phyloP scores from a whole-genome alignment of 1,140 invertebrate species.

The Achatina immaculata region DNA sequence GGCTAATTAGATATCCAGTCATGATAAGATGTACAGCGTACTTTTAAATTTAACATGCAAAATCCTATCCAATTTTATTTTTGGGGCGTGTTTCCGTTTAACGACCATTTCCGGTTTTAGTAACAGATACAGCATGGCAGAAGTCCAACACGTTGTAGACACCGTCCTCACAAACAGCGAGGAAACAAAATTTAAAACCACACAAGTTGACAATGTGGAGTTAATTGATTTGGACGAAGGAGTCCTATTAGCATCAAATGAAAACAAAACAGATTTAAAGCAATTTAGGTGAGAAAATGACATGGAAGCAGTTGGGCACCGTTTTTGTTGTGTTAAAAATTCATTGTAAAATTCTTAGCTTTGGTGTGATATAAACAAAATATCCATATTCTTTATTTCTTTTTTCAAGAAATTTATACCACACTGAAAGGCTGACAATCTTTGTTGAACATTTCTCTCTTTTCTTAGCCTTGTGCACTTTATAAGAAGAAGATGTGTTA shows the following conservation, averaged over 20 bases:
- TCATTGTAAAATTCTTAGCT: background rate
- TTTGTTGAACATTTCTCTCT: background rate
- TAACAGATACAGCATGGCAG: conserved; percentile 17
- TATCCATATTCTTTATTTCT: background rate
- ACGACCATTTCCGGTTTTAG: no score
- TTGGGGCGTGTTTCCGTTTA: no score
- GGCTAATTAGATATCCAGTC: no score
- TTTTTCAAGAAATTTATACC: background rate
- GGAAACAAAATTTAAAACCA: conserved; percentile 1
- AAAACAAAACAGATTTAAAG: conserved; percentile 14
- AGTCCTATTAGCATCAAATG: conserved; percentile 1
- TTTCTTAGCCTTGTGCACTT: background rate
- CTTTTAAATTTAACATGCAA: no score
- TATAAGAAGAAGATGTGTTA: no score
- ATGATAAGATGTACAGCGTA: no score
- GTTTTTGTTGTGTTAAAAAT: background rate
- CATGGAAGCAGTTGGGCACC: no score
- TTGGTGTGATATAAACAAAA: background rate
- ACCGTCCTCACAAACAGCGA: background rate
- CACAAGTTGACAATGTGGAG: conserved; percentile 1
- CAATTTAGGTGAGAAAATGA: conserved; percentile 16
- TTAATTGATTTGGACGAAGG: conserved; percentile 29
- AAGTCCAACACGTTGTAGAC: conserved; percentile 16
- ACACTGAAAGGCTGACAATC: background rate
- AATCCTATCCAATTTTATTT: no score